A percentile compares a stretch with the other conserved stretches of the same genome.
phyloP scores from a whole-genome alignment of 2,888 invertebrate genomes.

The Xanthorhoe designata region DNA sequence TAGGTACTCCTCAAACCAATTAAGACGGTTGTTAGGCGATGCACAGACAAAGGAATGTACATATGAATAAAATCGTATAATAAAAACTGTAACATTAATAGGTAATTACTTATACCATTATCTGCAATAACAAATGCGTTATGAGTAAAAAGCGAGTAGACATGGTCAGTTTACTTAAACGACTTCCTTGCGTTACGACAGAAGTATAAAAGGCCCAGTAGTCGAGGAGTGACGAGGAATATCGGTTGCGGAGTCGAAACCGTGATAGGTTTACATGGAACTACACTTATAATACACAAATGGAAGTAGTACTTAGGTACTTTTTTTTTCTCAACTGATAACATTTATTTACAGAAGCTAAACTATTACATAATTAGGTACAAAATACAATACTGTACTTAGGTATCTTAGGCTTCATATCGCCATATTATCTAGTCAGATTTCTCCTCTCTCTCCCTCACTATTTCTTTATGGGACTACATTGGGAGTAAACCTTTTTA shows the following conservation, averaged over 20 bases:
- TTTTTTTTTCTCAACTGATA: too few species aligned
- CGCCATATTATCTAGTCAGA: too few species aligned
- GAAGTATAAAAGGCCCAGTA: slow-evolving; percentile 30
- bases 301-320: too few species aligned
- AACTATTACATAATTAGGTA: too few species aligned
- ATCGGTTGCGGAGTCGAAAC: neutral
- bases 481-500: too few species aligned
- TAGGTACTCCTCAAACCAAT: slow-evolving; percentile 19
- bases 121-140: slow-evolving; percentile 40
- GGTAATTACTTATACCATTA: slow-evolving; percentile 48
- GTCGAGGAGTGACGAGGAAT: neutral
- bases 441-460: too few species aligned
- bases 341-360: too few species aligned
- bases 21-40: slow-evolving; percentile 27
- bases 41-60: slow-evolving; percentile 39
- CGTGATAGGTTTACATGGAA: neutral
- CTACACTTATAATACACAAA: too few species aligned
- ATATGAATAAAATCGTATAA: slow-evolving; percentile 35
- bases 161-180: slow-evolving; percentile 61
- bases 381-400: too few species aligned
- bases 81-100: slow-evolving; percentile 47
- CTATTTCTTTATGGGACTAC: too few species aligned
- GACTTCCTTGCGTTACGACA: slow-evolving; percentile 57
- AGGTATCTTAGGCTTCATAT: too few species aligned
- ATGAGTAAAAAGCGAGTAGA: slow-evolving; percentile 46